Conservation (phyloP, 2,797 vertebrate species). For the Darevskia nairensis region DNA sequence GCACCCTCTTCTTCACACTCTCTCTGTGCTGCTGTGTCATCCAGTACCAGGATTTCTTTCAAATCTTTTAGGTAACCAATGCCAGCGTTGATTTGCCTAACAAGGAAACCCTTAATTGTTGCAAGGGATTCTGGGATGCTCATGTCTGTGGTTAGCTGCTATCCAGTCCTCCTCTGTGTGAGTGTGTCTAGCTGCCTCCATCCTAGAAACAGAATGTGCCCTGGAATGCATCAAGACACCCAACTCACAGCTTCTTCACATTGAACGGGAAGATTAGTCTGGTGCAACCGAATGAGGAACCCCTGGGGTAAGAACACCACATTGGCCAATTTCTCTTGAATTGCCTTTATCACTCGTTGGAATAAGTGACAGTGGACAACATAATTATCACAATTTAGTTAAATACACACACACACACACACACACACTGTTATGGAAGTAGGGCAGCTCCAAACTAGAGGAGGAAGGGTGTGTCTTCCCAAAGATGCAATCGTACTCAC, state of each 20-base stretch:
- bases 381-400: too few species aligned
- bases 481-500: background rate
- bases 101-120: background rate
- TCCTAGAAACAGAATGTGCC: too few species aligned
- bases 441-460: background rate
- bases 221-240: too few species aligned
- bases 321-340: background rate
- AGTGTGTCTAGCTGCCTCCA: background rate
- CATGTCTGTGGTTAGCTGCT: background rate
- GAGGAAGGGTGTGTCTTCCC: background rate
- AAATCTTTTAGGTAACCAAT: background rate
- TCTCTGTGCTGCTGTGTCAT: background rate
- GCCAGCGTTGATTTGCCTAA: background rate
- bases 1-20: background rate
- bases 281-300: too few species aligned
- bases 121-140: background rate
- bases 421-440: background rate
- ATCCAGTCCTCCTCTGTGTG: background rate
- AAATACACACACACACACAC: too few species aligned
- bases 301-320: background rate
- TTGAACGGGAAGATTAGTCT: too few species aligned
- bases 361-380: background rate
- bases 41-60: background rate
- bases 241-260: too few species aligned
- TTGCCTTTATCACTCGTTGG: background rate